phyloP scores from a whole-genome alignment of 2,113 vertebrate genomes.

The Balaeniceps rex region DNA sequence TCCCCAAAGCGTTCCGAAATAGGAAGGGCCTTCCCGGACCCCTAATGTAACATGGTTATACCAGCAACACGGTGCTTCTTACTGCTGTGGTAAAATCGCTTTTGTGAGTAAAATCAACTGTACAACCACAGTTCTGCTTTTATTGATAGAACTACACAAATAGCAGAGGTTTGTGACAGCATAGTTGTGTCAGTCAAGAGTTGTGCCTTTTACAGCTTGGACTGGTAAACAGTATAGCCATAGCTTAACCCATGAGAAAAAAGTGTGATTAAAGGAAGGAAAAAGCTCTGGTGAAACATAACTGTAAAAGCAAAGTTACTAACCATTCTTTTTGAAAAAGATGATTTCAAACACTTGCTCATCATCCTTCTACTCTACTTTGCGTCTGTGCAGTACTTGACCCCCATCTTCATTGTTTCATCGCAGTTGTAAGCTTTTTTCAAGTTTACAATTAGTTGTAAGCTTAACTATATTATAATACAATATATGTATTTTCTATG shows the following conservation, averaged over 20 bases:
- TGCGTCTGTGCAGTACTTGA: neutral
- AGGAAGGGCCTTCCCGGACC: fast-evolving
- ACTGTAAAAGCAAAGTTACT: neutral
- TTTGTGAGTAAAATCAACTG: neutral
- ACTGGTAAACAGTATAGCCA: fast-evolving
- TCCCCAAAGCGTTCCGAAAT: neutral
- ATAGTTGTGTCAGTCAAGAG: no score
- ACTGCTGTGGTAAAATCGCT: neutral
- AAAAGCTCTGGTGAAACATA: neutral
- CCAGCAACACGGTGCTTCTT: neutral
- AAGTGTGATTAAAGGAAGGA: neutral
- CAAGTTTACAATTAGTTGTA: neutral
- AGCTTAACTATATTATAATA: neutral
- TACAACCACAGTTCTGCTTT: neutral
- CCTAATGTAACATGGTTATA: fast-evolving
- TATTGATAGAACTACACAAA: neutral
- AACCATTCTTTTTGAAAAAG: neutral
- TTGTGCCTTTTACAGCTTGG: neutral
- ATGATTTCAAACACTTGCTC: neutral
- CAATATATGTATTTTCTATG: neutral
- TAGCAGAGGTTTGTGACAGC: neutral
- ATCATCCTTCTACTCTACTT: neutral
- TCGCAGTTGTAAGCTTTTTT: neutral
- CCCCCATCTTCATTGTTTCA: fast-evolving
- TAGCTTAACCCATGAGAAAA: neutral